Evolutionary conservation across 2,113 vertebrate species (phyloP), one percentile per base, ranked within the genome.

Genomic region (Parus major): DNA sequence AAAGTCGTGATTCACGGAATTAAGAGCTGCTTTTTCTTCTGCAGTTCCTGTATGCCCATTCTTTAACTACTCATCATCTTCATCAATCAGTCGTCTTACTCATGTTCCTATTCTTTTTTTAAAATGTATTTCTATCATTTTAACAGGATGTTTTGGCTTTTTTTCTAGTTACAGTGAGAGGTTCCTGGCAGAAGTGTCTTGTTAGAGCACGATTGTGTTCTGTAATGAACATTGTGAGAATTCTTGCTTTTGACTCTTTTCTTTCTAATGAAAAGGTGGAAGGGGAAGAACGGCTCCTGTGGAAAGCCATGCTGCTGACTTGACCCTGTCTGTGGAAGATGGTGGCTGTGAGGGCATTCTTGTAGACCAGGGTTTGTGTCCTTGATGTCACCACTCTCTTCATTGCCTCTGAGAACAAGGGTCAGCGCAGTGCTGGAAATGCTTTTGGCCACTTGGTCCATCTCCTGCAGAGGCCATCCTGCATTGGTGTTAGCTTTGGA

Each of bases 21-120:
- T 60, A 9, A 17, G 73, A 75, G 42, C 63, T 90, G 16, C 31
- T 65, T 4, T 36, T 87, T 29, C 27, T 91, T 56, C 50, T 2
- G 5, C 84, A 10, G 73, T 90, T 59, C 22, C 15, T 69, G 11
- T 55, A 4, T 81, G 27, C 21, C 13, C 3, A 0, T 60, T 75
- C 28, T 52, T 31, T 17, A 66, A 15, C 59, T 64, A 5, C 13
- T 82, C 41, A 15, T 39, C 7, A 11, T 61, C 20, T 49, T 44
- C 5, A 4, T 57, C 85, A 71, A 72, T 86, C 21, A 11, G 2
- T 33, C 3, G 0, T 70, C 11, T 73, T 56, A 29, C 52, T 76
- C 5, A 2, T 12, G 3, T 42, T 69, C 10, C 12, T 2, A 0
- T 47, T 75, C 3, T 33, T 22, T n/a, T 19, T 60, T 4, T 0